These are phyloP conservation scores for Pollachius pollachius DNA, from an alignment of 2,113 vertebrate genomes.

Conservation along the genomic window DNA sequence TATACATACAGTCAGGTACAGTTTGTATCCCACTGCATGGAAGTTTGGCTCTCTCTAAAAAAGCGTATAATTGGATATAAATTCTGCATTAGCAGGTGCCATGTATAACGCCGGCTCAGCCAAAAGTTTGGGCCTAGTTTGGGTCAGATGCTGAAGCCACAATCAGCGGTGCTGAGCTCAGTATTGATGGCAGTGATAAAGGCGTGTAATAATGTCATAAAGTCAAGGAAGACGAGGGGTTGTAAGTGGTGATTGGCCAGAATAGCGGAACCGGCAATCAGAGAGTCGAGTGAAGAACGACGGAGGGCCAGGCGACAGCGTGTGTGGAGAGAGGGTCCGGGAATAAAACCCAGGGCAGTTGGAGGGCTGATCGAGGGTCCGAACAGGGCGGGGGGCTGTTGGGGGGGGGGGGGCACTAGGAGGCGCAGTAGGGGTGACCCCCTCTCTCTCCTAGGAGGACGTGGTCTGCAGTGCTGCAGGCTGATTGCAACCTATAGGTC, in stretches of 20 bases:
- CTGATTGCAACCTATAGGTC: constrained; percentile 68
- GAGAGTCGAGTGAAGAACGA: constrained; percentile 58
- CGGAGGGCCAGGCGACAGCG: constrained; percentile 33
- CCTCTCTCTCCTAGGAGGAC: constrained; percentile 30
- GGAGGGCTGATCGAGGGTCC: constrained; percentile 38
- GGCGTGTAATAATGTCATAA: constrained; percentile 64
- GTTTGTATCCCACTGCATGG: no score
- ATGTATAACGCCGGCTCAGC: no score
- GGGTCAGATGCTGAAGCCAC: constrained; percentile 29
- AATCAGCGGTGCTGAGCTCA: constrained; percentile 1
- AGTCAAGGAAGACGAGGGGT: constrained; percentile 54
- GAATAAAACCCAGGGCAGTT: constrained; percentile 50
- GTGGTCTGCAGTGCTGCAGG: constrained; percentile 42
- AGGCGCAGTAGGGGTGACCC: constrained; percentile 51
- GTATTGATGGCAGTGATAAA: constrained; percentile 70
- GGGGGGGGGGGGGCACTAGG: constrained; percentile 13
- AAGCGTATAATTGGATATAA: no score
- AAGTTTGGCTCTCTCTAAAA: no score
- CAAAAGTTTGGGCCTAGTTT: constrained; percentile 35
- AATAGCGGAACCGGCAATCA: constrained; percentile 56
- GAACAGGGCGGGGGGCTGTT: constrained; percentile 19
- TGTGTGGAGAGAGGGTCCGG: constrained; percentile 20
- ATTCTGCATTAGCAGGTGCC: no score
- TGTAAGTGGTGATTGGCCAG: constrained; percentile 55
- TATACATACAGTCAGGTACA: no score